Conservation (phyloP, 2,113 vertebrate genomes). For the Antechinus stuartii region DNA sequence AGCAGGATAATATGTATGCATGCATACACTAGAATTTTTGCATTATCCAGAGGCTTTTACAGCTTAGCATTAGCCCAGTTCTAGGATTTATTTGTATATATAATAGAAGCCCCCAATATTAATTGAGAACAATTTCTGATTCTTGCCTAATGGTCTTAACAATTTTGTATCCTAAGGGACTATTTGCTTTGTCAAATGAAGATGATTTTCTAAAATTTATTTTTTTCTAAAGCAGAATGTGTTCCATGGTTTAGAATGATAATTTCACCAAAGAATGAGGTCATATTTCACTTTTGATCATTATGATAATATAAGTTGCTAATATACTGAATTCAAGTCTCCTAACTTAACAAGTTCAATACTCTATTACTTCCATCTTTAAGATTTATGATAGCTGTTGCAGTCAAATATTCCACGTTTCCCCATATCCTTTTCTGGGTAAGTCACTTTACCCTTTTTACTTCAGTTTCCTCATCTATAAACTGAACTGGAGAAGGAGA, state of each 20-base stretch:
- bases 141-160: slow-evolving; percentile 82
- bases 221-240: slow-evolving; percentile 84
- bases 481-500: too few species aligned
- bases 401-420: too few species aligned
- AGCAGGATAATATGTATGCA: not conserved
- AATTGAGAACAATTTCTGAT: slow-evolving; percentile 73
- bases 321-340: not conserved
- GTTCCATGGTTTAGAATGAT: slow-evolving; percentile 86
- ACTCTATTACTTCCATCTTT: too few species aligned
- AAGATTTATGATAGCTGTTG: too few species aligned
- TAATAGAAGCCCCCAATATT: slow-evolving; percentile 71
- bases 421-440: too few species aligned
- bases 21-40: slow-evolving; percentile 42
- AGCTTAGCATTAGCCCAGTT: slow-evolving; percentile 58
- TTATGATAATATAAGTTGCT: slow-evolving; percentile 64
- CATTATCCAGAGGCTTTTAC: slow-evolving; percentile 56
- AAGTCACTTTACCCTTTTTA: not conserved
- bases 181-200: slow-evolving; percentile 84
- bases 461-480: too few species aligned
- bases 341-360: too few species aligned
- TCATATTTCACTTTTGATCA: slow-evolving; percentile 79
- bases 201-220: slow-evolving; percentile 85
- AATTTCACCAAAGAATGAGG: slow-evolving; percentile 79
- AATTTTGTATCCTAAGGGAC: slow-evolving; percentile 82
- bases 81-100: slow-evolving; percentile 66